Conservation (phyloP, 2,113 vertebrate species). For the Lepus americanus region DNA sequence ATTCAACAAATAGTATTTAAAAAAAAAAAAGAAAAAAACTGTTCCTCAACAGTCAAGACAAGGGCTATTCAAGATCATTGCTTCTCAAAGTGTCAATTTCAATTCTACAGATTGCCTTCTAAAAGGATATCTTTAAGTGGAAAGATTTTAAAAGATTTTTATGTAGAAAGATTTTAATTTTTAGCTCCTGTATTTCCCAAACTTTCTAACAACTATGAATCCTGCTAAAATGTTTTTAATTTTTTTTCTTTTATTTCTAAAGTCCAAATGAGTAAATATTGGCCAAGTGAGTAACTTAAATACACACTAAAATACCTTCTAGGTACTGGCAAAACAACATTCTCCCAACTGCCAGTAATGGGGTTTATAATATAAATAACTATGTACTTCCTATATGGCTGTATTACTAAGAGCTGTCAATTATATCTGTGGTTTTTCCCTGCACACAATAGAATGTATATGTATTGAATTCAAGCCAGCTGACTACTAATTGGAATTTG, state of each 20-base stretch:
- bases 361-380: neutral
- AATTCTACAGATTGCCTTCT: too few species aligned
- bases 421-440: neutral
- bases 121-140: neutral
- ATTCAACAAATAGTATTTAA: too few species aligned
- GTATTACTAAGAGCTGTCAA: neutral
- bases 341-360: neutral
- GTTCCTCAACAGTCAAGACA: too few species aligned
- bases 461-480: neutral
- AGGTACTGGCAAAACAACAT: neutral
- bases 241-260: neutral
- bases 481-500: neutral
- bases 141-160: neutral
- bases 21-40: too few species aligned
- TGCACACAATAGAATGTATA: neutral
- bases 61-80: too few species aligned
- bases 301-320: neutral
- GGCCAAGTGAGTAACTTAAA: neutral
- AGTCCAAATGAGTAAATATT: neutral
- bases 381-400: neutral
- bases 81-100: too few species aligned
- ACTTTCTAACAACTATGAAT: conserved; percentile 17
- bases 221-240: neutral
- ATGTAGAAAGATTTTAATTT: neutral
- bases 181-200: neutral